Evolutionary conservation across 2,888 invertebrate genomes (phyloP).

Genomic region (Hyposoter dolosus): DNA sequence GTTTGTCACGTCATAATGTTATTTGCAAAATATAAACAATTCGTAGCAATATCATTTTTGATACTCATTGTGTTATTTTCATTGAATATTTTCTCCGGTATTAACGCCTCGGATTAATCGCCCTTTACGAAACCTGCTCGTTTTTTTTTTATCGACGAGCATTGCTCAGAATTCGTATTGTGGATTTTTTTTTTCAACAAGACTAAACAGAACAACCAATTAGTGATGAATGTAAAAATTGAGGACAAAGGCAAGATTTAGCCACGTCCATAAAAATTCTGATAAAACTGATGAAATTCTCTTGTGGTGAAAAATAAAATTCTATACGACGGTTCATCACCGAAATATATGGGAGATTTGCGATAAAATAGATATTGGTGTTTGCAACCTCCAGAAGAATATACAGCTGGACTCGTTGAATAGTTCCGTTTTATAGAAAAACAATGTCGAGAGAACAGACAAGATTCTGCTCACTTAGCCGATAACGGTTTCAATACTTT

Average conservation of each 20-base stretch:
- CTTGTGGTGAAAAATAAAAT: neutral
- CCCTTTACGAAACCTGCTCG: neutral
- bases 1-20: neutral
- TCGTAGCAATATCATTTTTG: neutral
- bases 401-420: neutral
- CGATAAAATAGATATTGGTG: neutral
- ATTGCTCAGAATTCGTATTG: neutral
- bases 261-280: neutral
- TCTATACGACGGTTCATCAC: neutral
- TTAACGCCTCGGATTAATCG: neutral
- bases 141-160: neutral
- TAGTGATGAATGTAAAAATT: neutral
- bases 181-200: neutral
- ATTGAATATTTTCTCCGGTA: neutral
- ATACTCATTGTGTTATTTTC: neutral
- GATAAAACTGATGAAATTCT: neutral
- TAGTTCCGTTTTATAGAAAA: neutral
- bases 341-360: neutral
- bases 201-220: neutral
- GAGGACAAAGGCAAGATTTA: neutral
- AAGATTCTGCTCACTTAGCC: neutral
- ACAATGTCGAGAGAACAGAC: neutral
- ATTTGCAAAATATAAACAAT: neutral
- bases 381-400: neutral
- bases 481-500: neutral